Base-by-base conservation (phyloP, 2,113 vertebrate genomes). In the Cottus gobio region DNA sequence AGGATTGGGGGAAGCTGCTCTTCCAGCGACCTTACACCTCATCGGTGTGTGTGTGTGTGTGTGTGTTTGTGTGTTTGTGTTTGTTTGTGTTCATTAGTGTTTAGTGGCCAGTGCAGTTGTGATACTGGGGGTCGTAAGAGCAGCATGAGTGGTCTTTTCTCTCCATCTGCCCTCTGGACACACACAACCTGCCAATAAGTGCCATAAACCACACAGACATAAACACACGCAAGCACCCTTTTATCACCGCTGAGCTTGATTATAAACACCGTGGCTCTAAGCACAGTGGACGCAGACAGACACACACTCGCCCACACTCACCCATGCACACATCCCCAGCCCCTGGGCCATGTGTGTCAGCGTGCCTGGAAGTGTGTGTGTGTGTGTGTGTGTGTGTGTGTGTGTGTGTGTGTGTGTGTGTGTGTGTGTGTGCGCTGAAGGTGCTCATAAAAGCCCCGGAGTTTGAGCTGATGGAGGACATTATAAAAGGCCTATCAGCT, bases 381-480 rank as follows among this genome's bases (percentile, higher is more conserved):
- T 52, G 58, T 65, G 68, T 61, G 34, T 44, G 82, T 72, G 63
- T 75, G 84, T 82, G 84, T 75, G 88, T 72, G 79, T 56, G 85
- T 80, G 80, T 80, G 72, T 11, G 57, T 52, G 63, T 44, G 48
- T 52, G 58, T 65, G 68, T 61, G 34, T 44, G 82, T 72, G 63
- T 75, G 84, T 82, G 84, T 75, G 88, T 72, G 79, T 56, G 85
- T 80, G 80, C 78, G 90, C 76, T 84, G 79, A 88, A 90, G 85
- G 85, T 89, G 87, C 87, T 92, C 87, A 90, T 93, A 93, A 95
- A 94, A 93, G 62, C 80, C 80, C 84, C 15, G 9, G 87, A 90
- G 91, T 91, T 79, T 57, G 88, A 90, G 79, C 83, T 90, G 89
- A 89, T 89, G 84, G 93, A 86, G 84, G 73, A 86, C 68, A 85